Evolutionary conservation across 2,797 vertebrate genomes (phyloP).

Genomic region (Austrolebias charrua): DNA sequence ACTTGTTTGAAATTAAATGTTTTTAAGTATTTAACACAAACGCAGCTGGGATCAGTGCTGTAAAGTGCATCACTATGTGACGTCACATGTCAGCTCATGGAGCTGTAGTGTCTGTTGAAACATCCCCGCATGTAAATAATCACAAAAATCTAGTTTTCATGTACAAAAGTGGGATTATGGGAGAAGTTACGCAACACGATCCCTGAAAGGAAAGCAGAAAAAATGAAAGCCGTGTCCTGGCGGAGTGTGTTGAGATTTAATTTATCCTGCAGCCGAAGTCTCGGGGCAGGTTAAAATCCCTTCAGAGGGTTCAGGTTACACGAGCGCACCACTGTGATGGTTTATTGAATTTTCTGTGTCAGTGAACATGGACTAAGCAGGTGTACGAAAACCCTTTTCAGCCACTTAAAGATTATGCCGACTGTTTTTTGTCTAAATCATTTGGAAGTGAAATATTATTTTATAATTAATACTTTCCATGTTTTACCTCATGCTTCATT

Average conservation of each 20-base stretch:
- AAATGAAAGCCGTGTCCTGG: slow-evolving; percentile 39
- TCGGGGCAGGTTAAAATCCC: slow-evolving; percentile 1
- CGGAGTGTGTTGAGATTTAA: slow-evolving; percentile 19
- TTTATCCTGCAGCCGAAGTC: slow-evolving; percentile 10
- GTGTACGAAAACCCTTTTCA: background rate
- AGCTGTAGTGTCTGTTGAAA: no score
- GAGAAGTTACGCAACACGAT: slow-evolving; percentile 59
- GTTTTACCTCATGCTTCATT: no score
- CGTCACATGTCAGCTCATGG: no score
- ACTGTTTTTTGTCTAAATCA: no score
- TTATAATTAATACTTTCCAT: no score
- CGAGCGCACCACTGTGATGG: background rate
- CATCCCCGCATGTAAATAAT: slow-evolving; percentile 9
- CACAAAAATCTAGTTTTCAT: slow-evolving; percentile 48
- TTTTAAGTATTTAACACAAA: no score
- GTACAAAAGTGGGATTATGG: slow-evolving; percentile 57
- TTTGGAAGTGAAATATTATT: no score
- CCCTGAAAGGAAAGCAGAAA: slow-evolving; percentile 36
- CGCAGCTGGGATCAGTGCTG: no score
- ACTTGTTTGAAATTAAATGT: no score
- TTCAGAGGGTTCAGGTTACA: slow-evolving; percentile 12
- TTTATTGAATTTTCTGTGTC: slow-evolving; percentile 15
- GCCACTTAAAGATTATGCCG: no score
- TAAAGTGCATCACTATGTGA: no score
- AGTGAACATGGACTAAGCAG: slow-evolving; percentile 17